A percentile compares a stretch with the other conserved stretches of the same genome.
Evolutionary conservation across 2,113 vertebrate genomes (phyloP).

Genomic region (Larimichthys crocea): DNA sequence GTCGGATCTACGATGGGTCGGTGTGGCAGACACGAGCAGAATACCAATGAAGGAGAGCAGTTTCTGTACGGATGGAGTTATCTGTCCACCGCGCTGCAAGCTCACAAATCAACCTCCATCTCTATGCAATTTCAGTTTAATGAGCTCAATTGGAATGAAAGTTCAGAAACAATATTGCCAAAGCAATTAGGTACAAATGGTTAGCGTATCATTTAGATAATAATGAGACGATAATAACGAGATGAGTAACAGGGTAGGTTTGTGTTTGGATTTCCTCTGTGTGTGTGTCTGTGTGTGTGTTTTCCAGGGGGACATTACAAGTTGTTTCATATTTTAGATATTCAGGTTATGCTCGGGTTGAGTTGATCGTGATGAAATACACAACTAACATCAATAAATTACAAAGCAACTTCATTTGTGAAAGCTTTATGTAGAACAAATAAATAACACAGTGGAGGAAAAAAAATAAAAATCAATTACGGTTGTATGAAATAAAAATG

Average conservation of each 20-base stretch:
- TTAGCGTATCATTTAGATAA: constrained; percentile 60
- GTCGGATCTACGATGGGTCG: constrained; percentile 46
- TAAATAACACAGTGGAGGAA: background rate
- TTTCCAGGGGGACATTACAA: background rate
- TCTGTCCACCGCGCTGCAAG: constrained; percentile 49
- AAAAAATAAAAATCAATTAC: background rate
- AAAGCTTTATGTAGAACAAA: background rate
- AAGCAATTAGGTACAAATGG: constrained; percentile 66
- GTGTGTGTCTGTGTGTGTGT: constrained; percentile 1
- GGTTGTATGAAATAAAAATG: background rate
- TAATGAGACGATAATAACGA: constrained; percentile 62
- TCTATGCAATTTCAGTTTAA: constrained; percentile 69
- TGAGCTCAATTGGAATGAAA: constrained; percentile 70
- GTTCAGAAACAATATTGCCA: constrained; percentile 70
- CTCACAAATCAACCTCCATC: constrained; percentile 66
- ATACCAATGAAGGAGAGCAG: constrained; percentile 72
- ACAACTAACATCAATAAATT: background rate
- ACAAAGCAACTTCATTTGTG: background rate
- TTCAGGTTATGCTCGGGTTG: background rate
- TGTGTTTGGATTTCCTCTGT: background rate
- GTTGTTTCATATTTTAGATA: constrained; percentile 10
- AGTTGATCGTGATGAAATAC: no score
- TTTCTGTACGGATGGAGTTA: constrained; percentile 62
- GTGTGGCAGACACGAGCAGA: constrained; percentile 62
- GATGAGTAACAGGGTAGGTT: constrained; percentile 25